Evolutionary conservation across 2,888 invertebrate genomes (phyloP).

Genomic region (Lochmaea capreae): DNA sequence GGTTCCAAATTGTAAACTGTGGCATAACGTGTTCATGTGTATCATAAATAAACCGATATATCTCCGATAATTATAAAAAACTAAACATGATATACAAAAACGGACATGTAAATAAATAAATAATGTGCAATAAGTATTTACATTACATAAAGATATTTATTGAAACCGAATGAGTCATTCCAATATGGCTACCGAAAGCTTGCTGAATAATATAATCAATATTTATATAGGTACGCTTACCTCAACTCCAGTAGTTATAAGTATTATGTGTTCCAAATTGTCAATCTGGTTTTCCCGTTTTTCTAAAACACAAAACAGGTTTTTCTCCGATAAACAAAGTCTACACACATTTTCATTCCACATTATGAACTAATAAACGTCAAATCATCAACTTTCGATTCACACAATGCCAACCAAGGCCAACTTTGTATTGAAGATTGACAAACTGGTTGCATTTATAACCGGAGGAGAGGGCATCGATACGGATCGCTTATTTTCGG

Average conservation of each 20-base stretch:
- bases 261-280: conserved; percentile 46
- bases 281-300: conserved; percentile 25
- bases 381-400: not conserved
- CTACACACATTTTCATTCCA: conserved; percentile 45
- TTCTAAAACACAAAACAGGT: conserved; percentile 48
- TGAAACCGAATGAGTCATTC: no score
- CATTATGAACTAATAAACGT: not conserved
- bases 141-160: no score
- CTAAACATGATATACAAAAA: no score
- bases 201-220: no score
- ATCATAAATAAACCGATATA: no score
- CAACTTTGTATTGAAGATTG: not conserved
- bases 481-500: not conserved
- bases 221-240: conserved; percentile 29
- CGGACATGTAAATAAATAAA: no score
- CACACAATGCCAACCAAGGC: not conserved
- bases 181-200: no score
- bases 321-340: conserved; percentile 49
- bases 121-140: no score
- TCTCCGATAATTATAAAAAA: no score
- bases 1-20: no score
- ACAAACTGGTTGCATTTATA: not conserved
- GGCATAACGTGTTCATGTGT: no score
- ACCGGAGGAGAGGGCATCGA: not conserved
- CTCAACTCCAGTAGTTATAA: conserved; percentile 48